Percentiles rank a stretch among this genome's conserved stretches.
phyloP scores from a whole-genome alignment of 1,140 invertebrate species.

The Drosophila hydei region DNA sequence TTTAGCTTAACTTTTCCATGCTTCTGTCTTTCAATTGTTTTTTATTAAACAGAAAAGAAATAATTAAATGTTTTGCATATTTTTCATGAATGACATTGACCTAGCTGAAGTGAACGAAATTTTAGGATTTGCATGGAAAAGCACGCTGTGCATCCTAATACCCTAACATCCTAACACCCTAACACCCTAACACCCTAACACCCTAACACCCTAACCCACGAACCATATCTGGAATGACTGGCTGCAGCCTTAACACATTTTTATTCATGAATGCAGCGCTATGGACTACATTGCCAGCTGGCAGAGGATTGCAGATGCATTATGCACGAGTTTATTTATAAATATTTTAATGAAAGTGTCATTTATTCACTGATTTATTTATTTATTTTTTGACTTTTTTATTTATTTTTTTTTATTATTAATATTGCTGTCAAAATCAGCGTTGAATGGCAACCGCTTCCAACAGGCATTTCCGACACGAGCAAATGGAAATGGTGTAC shows the following conservation, averaged over 20 bases:
- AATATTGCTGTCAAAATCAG: conserved; percentile 71
- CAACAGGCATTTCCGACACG: conserved; percentile 43
- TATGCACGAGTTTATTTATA: conserved; percentile 14
- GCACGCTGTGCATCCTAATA: not conserved
- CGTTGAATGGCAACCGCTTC: conserved; percentile 24
- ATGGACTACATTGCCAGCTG: conserved; percentile 30
- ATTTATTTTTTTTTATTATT: conserved; percentile 49
- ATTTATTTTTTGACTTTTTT: conserved; percentile 45
- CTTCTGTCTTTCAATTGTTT: too few species aligned
- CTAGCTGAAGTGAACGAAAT: not conserved
- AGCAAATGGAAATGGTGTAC: conserved; percentile 23
- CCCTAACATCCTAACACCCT: too few species aligned
- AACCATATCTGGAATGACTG: conserved; percentile 4
- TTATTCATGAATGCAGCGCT: conserved; percentile 12
- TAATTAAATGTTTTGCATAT: not conserved
- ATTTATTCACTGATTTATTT: conserved; percentile 38
- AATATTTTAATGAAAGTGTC: conserved; percentile 46
- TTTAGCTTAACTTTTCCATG: too few species aligned
- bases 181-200: too few species aligned
- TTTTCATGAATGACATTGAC: not conserved
- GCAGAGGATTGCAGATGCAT: conserved; percentile 21
- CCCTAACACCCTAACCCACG: too few species aligned
- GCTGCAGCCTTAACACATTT: conserved; percentile 32
- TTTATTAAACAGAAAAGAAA: too few species aligned
- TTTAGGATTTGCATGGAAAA: not conserved